phyloP scores from a whole-genome alignment of 2,888 invertebrate species.

The Alsophila aescularia region DNA sequence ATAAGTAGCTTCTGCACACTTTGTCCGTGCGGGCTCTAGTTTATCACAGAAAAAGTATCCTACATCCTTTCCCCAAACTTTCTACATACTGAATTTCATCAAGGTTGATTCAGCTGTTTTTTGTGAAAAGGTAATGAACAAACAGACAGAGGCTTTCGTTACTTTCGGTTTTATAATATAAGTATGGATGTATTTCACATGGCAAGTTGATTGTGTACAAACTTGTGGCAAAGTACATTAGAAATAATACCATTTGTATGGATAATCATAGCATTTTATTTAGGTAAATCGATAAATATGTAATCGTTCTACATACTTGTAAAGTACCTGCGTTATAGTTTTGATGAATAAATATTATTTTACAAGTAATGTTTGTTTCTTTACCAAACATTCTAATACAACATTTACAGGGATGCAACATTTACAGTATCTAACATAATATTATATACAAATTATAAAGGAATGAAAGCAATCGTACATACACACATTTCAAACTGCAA shows the following conservation, averaged over 20 bases:
- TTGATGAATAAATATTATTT: slow-evolving; percentile 60
- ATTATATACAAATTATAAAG: slow-evolving; percentile 30
- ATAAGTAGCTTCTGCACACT: too few species aligned
- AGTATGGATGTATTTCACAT: too few species aligned
- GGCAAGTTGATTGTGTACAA: too few species aligned
- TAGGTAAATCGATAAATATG: slow-evolving; percentile 41
- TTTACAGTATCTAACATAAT: slow-evolving; percentile 19
- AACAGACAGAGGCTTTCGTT: too few species aligned
- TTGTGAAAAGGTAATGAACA: too few species aligned
- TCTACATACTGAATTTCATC: too few species aligned
- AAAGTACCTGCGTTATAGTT: slow-evolving; percentile 43
- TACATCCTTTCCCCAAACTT: too few species aligned
- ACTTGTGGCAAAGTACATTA: background rate
- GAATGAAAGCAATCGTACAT: background rate
- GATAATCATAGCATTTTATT: slow-evolving; percentile 41
- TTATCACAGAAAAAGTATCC: too few species aligned
- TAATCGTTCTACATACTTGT: slow-evolving; percentile 30
- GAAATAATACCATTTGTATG: slow-evolving; percentile 31
- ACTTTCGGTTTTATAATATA: too few species aligned
- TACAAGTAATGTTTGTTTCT: slow-evolving; percentile 32
- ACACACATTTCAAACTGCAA: too few species aligned
- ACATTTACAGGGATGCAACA: slow-evolving; percentile 15
- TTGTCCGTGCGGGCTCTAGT: too few species aligned
- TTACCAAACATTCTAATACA: slow-evolving; percentile 26
- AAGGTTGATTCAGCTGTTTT: too few species aligned